These are phyloP conservation scores for Syngnathus typhle DNA, from an alignment of 2,113 vertebrate genomes.

Conservation along the genomic window DNA sequence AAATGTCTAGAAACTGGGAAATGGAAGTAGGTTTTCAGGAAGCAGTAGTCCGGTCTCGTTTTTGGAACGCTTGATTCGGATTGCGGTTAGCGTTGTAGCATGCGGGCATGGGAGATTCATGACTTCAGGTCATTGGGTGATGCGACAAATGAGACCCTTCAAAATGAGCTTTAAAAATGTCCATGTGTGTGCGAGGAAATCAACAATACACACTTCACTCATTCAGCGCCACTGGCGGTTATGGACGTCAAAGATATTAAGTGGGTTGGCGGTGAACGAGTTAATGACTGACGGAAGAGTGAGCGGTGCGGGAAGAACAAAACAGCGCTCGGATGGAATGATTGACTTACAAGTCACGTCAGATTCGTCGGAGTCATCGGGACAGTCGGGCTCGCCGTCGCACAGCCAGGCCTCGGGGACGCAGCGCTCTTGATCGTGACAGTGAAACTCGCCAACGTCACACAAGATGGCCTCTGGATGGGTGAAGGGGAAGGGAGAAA, in stretches of 20 bases:
- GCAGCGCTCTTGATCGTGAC: slow-evolving; percentile 78
- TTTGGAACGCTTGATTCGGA: neutral
- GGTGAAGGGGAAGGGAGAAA: slow-evolving; percentile 30
- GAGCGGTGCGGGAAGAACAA: too few relatives aligned
- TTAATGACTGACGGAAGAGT: too few relatives aligned
- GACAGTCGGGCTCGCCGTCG: slow-evolving; percentile 91
- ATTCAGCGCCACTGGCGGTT: too few relatives aligned
- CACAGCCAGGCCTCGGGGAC: slow-evolving; percentile 88
- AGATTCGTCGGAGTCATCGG: slow-evolving; percentile 85
- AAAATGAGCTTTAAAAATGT: neutral
- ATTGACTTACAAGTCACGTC: slow-evolving; percentile 80
- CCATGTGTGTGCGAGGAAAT: too few relatives aligned
- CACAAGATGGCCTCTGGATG: slow-evolving; percentile 79
- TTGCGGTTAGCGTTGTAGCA: neutral
- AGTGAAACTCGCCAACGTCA: slow-evolving; percentile 88
- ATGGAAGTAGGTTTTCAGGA: neutral
- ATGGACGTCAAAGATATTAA: too few relatives aligned
- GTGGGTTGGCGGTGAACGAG: too few relatives aligned
- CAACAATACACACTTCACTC: too few relatives aligned
- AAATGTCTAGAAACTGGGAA: neutral
- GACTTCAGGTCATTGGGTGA: too few relatives aligned
- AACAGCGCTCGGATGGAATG: slow-evolving; percentile 36
- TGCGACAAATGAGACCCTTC: neutral
- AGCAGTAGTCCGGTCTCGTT: neutral
- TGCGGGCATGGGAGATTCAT: neutral